Base-by-base conservation (phyloP, 2,797 vertebrate genomes). In the Galagoides demidoff region DNA sequence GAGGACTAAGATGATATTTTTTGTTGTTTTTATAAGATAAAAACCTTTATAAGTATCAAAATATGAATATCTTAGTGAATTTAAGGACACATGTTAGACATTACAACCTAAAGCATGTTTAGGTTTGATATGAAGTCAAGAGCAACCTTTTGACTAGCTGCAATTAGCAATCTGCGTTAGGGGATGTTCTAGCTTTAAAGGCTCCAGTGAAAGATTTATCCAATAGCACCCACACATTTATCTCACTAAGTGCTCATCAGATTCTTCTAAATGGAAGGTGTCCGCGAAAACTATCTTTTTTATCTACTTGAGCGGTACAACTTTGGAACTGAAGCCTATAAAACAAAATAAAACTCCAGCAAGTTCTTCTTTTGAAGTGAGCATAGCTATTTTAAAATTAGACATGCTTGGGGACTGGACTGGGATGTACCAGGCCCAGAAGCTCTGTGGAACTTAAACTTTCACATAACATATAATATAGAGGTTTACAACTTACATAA, bases 371-470 rank as follows among this genome's bases (percentile, higher is more conserved):
- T 93, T 70, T 68, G 70, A 90, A 93, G 34, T 86, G 16, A 93
- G 11, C 39, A 94, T 23, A 92, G 27, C 68, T 94, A 89, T 93
- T 92, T 96, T 74, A 45, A 92, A 90, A 90, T 86, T 84, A 90
- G 39, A 77, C 9, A 66, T 88, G 37, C 20, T 76, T 66, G 55
- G 68, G 59, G 66, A 92, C 27, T 45, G 6, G 25, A 55, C 29
- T 37, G 19, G 31, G 14, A 92, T 71, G 13, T 43, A 31, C 55
- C 77, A 11, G 23, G 61, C 13, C 82, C 64, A 43, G 57, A 27
- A 96, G 59, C 52, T 63, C 57, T 52, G 66, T 5, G 90, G 37
- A 96, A 88, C 27, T 85, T 49, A 43, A 93, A 95, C 23, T 70
- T 88, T 83, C 52, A 71, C 19, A 43, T 13, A 57, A 57, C 43